Conservation (phyloP, 2,888 invertebrate species). For the Thymelicus acteon region DNA sequence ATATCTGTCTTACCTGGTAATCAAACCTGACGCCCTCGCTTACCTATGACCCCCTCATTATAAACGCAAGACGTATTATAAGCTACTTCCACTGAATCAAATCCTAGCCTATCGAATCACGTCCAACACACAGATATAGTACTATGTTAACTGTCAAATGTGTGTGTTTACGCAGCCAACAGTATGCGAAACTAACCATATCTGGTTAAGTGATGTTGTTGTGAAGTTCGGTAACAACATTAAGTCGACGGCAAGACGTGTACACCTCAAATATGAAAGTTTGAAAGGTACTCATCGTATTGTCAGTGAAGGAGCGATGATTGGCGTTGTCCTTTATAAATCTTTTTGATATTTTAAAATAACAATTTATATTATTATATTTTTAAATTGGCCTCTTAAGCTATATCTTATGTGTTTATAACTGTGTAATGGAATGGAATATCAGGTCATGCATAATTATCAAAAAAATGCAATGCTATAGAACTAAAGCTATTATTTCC, state of each 20-base stretch:
- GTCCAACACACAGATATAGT: not conserved
- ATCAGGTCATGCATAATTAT: too few relatives aligned
- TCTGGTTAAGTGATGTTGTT: constrained; percentile 43
- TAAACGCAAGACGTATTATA: not conserved
- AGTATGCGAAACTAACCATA: constrained; percentile 40
- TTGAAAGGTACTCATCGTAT: not conserved
- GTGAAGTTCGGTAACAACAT: constrained; percentile 31
- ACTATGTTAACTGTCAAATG: constrained; percentile 17
- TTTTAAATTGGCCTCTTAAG: too few relatives aligned
- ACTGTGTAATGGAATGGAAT: too few relatives aligned
- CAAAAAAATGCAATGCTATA: too few relatives aligned
- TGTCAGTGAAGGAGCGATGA: not conserved
- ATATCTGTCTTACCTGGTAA: too few relatives aligned
- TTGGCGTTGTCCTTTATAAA: not conserved
- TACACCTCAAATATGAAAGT: constrained; percentile 31
- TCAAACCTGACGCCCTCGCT: too few relatives aligned
- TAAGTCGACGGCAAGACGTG: constrained; percentile 30
- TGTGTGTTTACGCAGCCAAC: constrained; percentile 32
- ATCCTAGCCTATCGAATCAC: constrained; percentile 17
- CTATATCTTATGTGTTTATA: too few relatives aligned
- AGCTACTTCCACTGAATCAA: not conserved
- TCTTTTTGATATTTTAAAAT: not conserved
- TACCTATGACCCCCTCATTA: too few relatives aligned
- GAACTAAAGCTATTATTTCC: too few relatives aligned
- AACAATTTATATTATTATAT: too few relatives aligned